Base-by-base conservation (phyloP, 2,797 vertebrate species). In the Spea hammondii region DNA sequence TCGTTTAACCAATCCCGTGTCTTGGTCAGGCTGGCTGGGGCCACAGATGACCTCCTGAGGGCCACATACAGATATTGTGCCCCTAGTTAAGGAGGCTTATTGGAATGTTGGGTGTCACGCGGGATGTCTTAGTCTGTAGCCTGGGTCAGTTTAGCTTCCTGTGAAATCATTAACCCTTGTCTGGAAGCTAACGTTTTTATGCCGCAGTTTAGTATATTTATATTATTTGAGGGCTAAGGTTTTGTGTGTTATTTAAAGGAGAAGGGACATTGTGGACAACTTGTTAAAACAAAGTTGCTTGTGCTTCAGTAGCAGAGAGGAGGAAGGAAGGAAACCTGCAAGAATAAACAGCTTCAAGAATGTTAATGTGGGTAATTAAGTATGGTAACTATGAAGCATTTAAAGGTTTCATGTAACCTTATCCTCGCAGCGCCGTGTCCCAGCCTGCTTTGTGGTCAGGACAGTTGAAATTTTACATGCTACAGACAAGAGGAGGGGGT, bases 281-380 rank as follows among this genome's bases (percentile, higher is more conserved):
- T 92, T 92, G 90, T 92, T 92, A 91, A 90, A 92, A 92, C 92
- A 92, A 90, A 89, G 89, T 90, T 92, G 90, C 86, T 88, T 87
- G 88, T 77, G 88, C 89, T 90, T 89, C 88, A 90, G 87, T 83
- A 47, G 79, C 79, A 77, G 74, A 82, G 85, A 89, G 59, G 86
- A 91, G 89, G 89, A 89, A 92, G 91, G 88, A 89, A 89, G 90
- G 86, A 89, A 89, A 93, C 79, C 89, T 89, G 87, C 90, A 90
- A 89, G 92, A 93, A 93, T 90, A 91, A 94, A 93, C 92, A 94
- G 89, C 91, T 91, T 91, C 89, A 93, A 92, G 93, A 93, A 94
- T 95, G 94, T 94, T 94, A 95, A 95, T 94, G 89, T 91, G 90
- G 91, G 90, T 94, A 95, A 94, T 94, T 94, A 94, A 93, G 90